Evolutionary conservation across 2,113 vertebrate species (phyloP), one percentile per base, ranked within the genome.

Genomic region (Sinocyclocheilus anophthalmus): DNA sequence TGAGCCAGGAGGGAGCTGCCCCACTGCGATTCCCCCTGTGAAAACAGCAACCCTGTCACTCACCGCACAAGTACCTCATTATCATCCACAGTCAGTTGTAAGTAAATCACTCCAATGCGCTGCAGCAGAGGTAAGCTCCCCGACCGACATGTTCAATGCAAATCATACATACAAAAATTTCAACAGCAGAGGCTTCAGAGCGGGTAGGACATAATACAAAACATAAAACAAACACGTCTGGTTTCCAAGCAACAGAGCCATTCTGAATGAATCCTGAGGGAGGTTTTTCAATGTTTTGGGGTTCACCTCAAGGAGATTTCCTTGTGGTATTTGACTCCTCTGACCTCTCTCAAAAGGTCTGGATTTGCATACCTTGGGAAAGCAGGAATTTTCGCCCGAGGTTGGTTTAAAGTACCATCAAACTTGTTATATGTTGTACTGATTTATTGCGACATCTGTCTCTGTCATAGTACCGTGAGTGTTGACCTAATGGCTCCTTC

Each of bases 211-310:
- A 63, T 70, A 83, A 85, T 61, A 55, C 57, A 63, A 84, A 65
- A 87, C 76, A 84, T 83, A 77, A 53, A 63, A 79, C 30, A 85
- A 26, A 33, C 88, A 88, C 86, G 86, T 91, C 90, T 91, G 89
- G 94, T 94, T 92, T 91, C 94, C 50, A 93, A 85, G 93, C 93
- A 95, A 94, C 94, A 89, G 91, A 90, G 63, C 86, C 81, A 75
- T 85, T 85, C 87, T 88, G 86, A 89, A 85, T 90, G 88, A 87
- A 89, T 89, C 92, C 91, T 85, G 84, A 81, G 90, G 92, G 90
- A 88, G 89, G 87, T 90, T 89, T 91, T 91, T 85, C 90, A 87
- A 90, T 90, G 87, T 94, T 95, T 87, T 86, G 88, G 39, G 88
- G 65, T 91, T 89, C 87, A 86, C 91, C 90, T 93, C 88, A 84